Conservation (phyloP, 1,140 invertebrate genomes). For the Cyclina sinensis region DNA sequence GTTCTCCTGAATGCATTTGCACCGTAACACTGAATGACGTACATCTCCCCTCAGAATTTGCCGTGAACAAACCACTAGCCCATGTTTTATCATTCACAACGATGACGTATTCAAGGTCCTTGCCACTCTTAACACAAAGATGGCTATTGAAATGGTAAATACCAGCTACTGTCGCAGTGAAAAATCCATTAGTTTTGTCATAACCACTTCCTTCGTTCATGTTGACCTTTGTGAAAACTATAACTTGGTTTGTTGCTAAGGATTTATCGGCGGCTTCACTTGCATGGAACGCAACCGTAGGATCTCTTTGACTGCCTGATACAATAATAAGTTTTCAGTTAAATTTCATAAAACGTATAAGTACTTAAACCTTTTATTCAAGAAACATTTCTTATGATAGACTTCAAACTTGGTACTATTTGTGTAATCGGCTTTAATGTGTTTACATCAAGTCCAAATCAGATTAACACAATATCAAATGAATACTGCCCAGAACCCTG, state of each 20-base stretch:
- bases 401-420: too few relatives aligned
- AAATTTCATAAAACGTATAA: neutral
- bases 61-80: neutral
- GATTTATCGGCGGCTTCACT: neutral
- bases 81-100: neutral
- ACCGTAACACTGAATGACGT: conserved; percentile 17
- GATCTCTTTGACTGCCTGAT: neutral
- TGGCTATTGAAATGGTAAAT: neutral
- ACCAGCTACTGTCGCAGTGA: conserved; percentile 29
- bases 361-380: too few relatives aligned
- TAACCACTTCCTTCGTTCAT: neutral
- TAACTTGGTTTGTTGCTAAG: conserved; percentile 11
- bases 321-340: neutral
- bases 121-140: neutral
- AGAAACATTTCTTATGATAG: too few relatives aligned
- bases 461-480: too few relatives aligned
- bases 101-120: neutral
- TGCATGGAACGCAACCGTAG: neutral
- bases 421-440: too few relatives aligned
- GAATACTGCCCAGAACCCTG: too few relatives aligned
- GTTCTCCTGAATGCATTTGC: neutral
- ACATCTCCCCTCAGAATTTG: neutral
- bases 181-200: neutral
- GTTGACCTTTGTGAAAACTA: conserved; percentile 45
- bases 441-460: too few relatives aligned